Percentiles rank a stretch among this genome's conserved stretches.
These are phyloP conservation scores for Oscheius sp. DNA, from an alignment of 2,888 invertebrate species.

Conservation along the genomic window DNA sequence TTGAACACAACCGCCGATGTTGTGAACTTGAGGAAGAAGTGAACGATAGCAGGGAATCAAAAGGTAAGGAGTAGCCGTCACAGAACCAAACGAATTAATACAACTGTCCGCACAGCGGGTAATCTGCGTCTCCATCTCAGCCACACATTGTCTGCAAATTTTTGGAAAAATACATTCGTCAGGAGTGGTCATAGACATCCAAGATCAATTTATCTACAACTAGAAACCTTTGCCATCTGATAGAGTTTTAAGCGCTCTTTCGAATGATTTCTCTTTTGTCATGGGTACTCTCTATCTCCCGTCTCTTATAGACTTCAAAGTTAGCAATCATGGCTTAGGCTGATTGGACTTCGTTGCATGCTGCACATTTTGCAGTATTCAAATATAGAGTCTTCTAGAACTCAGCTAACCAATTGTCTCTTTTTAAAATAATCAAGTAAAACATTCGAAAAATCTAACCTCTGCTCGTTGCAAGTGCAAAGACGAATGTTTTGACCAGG, in stretches of 20 bases:
- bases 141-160: background rate
- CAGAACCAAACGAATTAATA: background rate
- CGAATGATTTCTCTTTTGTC: too few relatives aligned
- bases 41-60: background rate
- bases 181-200: background rate
- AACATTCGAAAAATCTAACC: background rate
- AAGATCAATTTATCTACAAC: background rate
- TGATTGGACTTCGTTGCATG: too few relatives aligned
- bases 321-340: too few relatives aligned
- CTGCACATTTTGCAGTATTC: too few relatives aligned
- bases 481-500: constrained; percentile 7
- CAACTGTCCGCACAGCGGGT: background rate
- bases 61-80: background rate
- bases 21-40: background rate
- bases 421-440: too few relatives aligned
- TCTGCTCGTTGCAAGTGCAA: constrained; percentile 7
- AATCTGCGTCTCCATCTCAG: constrained; percentile 12
- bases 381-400: too few relatives aligned
- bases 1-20: background rate
- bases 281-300: too few relatives aligned
- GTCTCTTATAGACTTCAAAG: too few relatives aligned
- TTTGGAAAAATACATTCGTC: too few relatives aligned
- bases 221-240: too few relatives aligned
- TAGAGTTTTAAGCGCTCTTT: too few relatives aligned
- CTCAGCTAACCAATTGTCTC: too few relatives aligned